Evolutionary conservation across 2,888 invertebrate species (phyloP).

Genomic region (Drosophila rubida): DNA sequence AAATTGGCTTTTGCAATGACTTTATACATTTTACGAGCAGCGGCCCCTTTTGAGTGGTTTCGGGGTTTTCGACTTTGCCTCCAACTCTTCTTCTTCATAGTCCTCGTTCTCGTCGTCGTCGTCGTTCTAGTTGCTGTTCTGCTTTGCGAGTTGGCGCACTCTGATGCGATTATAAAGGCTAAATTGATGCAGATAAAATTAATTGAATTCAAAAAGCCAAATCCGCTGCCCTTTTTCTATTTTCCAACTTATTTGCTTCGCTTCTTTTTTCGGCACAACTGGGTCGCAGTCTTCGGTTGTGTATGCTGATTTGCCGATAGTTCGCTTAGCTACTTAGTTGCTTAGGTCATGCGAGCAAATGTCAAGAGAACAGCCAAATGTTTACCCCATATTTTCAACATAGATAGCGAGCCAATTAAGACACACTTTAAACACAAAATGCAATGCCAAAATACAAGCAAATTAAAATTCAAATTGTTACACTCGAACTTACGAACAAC

Average conservation of each 20-base stretch:
- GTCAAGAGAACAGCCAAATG: slow-evolving; percentile 24
- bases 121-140: slow-evolving; percentile 24
- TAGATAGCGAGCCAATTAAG: not conserved
- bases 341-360: slow-evolving; percentile 56
- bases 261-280: slow-evolving; percentile 28
- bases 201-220: slow-evolving; percentile 78
- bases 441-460: no score
- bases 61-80: slow-evolving; percentile 34
- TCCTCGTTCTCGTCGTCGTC: slow-evolving; percentile 24
- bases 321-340: slow-evolving; percentile 45
- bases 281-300: slow-evolving; percentile 30
- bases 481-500: not conserved
- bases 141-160: slow-evolving; percentile 61
- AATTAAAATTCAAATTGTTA: not conserved
- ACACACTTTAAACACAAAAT: no score
- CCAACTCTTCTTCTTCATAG: not conserved
- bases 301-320: slow-evolving; percentile 37
- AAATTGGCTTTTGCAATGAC: slow-evolving; percentile 78
- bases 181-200: slow-evolving; percentile 79
- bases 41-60: slow-evolving; percentile 60
- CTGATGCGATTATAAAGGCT: slow-evolving; percentile 79
- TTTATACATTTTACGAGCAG: slow-evolving; percentile 76
- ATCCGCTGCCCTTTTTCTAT: slow-evolving; percentile 63
- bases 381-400: slow-evolving; percentile 20
- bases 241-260: slow-evolving; percentile 42